phyloP scores from a whole-genome alignment of 2,113 vertebrate species.

The Dendrocopos noguchii region DNA sequence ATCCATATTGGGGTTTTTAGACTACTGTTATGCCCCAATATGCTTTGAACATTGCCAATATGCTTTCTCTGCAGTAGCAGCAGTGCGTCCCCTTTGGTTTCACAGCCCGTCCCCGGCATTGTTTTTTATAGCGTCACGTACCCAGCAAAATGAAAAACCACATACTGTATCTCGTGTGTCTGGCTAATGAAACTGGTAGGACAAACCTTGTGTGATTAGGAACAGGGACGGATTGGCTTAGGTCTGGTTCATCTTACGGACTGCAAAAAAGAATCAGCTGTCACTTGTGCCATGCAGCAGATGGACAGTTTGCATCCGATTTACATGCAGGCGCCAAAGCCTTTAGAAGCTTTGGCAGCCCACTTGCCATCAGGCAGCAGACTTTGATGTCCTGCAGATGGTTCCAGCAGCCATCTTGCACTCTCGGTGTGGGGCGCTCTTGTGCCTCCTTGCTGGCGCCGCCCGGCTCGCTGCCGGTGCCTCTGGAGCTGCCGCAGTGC shows the following conservation, averaged over 20 bases:
- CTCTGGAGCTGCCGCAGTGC: slow-evolving; percentile 33
- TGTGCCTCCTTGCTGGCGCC: slow-evolving; percentile 57
- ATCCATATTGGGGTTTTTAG: slow-evolving; percentile 85
- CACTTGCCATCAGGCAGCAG: slow-evolving; percentile 81
- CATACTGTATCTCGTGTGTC: slow-evolving; percentile 78
- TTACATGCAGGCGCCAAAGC: slow-evolving; percentile 84
- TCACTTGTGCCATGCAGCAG: slow-evolving; percentile 85
- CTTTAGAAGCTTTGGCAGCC: slow-evolving; percentile 88
- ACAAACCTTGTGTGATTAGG: slow-evolving; percentile 83
- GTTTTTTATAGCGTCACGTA: slow-evolving; percentile 80
- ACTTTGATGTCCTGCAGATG: slow-evolving; percentile 86
- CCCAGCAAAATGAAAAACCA: slow-evolving; percentile 76
- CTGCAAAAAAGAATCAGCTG: slow-evolving; percentile 85
- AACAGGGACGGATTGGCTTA: slow-evolving; percentile 80
- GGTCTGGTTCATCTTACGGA: slow-evolving; percentile 83
- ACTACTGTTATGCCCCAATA: slow-evolving; percentile 85
- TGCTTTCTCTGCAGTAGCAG: slow-evolving; percentile 83
- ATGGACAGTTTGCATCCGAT: slow-evolving; percentile 88
- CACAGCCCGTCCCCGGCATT: slow-evolving; percentile 74
- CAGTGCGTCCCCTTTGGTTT: slow-evolving; percentile 81
- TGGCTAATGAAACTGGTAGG: slow-evolving; percentile 82
- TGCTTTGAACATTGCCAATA: slow-evolving; percentile 86
- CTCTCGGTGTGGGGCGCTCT: slow-evolving; percentile 58
- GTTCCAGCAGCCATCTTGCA: slow-evolving; percentile 77
- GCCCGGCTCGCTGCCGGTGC: neutral